Conservation (phyloP, 2,888 invertebrate genomes). For the Platycnemis pennipes region DNA sequence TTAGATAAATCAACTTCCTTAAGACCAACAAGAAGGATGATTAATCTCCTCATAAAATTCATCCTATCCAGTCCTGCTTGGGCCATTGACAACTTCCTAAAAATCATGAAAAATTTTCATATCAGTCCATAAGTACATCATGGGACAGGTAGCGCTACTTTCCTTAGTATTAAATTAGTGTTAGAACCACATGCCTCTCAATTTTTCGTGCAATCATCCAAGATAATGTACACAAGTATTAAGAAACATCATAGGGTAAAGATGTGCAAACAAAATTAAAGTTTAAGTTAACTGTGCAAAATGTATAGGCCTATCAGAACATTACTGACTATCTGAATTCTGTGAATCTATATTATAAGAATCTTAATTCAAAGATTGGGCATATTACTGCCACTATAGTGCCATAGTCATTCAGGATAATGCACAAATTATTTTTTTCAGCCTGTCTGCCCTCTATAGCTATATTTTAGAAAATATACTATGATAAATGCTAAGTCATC, state of each 20-base stretch:
- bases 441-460: no score
- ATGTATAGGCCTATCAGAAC: no score
- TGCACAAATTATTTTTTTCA: no score
- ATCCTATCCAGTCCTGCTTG: slow-evolving; percentile 25
- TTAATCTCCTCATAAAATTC: slow-evolving; percentile 39
- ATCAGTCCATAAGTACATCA: not conserved
- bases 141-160: not conserved
- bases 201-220: not conserved
- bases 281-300: no score
- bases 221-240: not conserved
- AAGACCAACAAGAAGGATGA: not conserved
- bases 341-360: not conserved
- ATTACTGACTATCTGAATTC: no score
- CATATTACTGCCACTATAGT: no score
- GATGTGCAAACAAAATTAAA: no score
- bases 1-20: not conserved
- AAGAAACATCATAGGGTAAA: no score
- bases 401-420: no score
- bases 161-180: not conserved
- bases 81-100: slow-evolving; percentile 19
- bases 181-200: not conserved
- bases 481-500: no score
- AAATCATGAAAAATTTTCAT: not conserved
- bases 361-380: not conserved
- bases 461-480: no score